Evolutionary conservation across 2,113 vertebrate genomes (phyloP).

Genomic region (Bos javanicus): DNA sequence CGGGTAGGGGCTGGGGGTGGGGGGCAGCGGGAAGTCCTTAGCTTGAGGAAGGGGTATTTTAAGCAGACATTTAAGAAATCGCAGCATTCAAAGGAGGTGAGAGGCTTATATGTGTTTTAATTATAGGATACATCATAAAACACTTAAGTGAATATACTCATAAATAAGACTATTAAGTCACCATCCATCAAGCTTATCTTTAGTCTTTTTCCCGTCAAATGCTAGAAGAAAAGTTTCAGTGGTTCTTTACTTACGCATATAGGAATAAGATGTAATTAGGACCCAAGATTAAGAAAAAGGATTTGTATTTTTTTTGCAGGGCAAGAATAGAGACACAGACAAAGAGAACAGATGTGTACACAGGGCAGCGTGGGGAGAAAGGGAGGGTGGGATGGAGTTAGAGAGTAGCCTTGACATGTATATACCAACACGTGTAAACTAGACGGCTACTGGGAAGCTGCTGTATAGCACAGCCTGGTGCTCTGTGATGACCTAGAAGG

Average conservation of each 20-base stretch:
- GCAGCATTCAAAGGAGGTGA: not conserved
- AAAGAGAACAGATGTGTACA: not conserved
- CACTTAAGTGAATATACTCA: not conserved
- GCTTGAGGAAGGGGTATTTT: not conserved
- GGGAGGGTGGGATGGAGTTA: not conserved
- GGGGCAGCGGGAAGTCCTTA: not conserved
- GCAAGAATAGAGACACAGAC: not conserved
- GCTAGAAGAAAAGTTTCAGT: not conserved
- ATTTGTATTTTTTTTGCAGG: not conserved
- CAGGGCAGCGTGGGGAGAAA: not conserved
- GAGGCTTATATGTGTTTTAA: not conserved
- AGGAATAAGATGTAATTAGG: not conserved
- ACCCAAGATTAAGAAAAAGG: not conserved
- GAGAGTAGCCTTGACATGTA: not conserved
- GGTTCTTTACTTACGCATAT: not conserved
- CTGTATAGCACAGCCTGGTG: not conserved
- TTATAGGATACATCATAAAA: conserved; percentile 25
- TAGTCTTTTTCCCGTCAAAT: not conserved
- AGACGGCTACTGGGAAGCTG: not conserved
- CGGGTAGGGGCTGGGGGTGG: not conserved
- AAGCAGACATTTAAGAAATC: not conserved
- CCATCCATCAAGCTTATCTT: not conserved
- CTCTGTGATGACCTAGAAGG: not conserved
- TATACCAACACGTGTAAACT: not conserved
- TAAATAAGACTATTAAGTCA: not conserved